Conservation (phyloP, 2,797 vertebrate genomes). For the Poecile montanus region DNA sequence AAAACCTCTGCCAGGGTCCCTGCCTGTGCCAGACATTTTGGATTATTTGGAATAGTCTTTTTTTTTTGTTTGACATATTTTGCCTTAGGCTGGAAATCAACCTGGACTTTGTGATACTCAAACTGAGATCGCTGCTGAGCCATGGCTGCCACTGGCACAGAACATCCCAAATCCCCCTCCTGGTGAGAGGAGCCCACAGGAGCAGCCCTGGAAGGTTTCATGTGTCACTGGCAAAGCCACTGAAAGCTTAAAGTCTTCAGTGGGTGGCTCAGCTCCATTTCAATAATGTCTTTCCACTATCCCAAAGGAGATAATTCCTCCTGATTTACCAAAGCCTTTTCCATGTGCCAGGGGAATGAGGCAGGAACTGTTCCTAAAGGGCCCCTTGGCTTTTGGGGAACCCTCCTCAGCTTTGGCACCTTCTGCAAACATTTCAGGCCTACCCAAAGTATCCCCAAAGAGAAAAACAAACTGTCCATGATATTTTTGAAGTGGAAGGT, state of each 20-base stretch:
- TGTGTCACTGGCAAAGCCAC: neutral
- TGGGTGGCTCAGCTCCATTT: neutral
- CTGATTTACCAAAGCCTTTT: neutral
- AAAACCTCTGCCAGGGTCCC: neutral
- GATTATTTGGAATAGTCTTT: neutral
- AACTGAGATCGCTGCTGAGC: neutral
- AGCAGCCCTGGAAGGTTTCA: neutral
- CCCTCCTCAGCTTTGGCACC: neutral
- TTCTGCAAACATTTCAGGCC: neutral
- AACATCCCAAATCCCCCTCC: neutral
- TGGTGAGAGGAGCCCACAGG: neutral
- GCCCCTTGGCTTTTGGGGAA: neutral
- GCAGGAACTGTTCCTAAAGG: neutral
- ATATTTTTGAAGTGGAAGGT: neutral
- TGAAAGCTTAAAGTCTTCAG: neutral
- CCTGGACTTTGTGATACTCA: neutral
- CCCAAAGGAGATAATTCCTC: neutral
- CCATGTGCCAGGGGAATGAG: accelerated
- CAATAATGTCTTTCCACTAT: neutral
- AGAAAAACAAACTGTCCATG: neutral
- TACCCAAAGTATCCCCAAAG: neutral
- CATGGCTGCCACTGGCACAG: neutral
- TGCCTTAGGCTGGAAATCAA: neutral
- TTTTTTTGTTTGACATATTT: neutral
- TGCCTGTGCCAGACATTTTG: neutral